Base-by-base conservation (phyloP, 2,888 invertebrate species). In the Scotopteryx bipunctaria region DNA sequence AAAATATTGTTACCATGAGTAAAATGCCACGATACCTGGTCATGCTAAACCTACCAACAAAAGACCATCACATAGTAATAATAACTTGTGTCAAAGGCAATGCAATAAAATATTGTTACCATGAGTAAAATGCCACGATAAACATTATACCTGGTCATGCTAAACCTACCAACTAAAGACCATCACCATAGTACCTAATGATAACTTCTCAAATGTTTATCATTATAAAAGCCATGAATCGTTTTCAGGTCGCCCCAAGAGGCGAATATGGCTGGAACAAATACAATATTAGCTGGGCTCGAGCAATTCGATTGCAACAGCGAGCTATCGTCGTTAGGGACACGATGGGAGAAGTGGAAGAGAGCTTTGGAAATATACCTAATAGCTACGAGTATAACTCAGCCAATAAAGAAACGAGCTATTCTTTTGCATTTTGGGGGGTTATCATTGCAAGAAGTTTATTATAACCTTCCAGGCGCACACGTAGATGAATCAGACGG, bases 301-400 rank as follows among this genome's bases (percentile, higher is more conserved):
- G 21, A 21, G 2, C 21, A 2, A 21, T 21, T 21, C 21, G 21
- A 21, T 21, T 21, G 21, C 21, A 21, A 21, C 21, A 21, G 21
- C 21, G 21, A 21, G 8, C 21, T 8, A 21, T 69, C 67, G 54
- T 31, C 52, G 60, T 64, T 67, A 21, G 21, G 21, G 21, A 21
- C 21, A 8, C 21, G 21, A 2, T 21, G 21, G 21, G 21, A 21
- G 5, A 21, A 21, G 21, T 21, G 21, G 21, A 21, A 3, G 5
- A 2, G 21, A 21, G 21, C 21, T 2, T 21, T 21, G 21, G 21
- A 21, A 5, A 21, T 21, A 3, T 21, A 21, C 8, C 21, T 21
- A 2, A 21, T 21, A 21, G 21, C 21, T 27, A 27, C 27, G 27
- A 27, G 27, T 9, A 11, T 29, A 1, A 21, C 11, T 5, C 5